phyloP scores from a whole-genome alignment of 2,888 invertebrate genomes.

The Eucriotettix oculatus region DNA sequence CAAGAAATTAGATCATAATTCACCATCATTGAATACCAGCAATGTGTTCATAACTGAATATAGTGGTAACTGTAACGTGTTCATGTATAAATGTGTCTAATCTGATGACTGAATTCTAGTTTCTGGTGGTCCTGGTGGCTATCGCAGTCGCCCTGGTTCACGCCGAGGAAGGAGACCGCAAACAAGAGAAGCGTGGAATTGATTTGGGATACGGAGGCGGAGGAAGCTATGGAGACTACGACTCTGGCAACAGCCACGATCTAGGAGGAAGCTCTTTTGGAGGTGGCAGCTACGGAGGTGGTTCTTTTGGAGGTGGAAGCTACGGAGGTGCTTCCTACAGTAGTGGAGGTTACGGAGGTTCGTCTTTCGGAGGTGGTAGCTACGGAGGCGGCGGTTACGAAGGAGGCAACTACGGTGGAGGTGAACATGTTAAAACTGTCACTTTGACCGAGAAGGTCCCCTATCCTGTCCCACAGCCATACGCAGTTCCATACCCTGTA shows the following conservation, averaged over 20 bases:
- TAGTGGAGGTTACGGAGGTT: background rate
- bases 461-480: background rate
- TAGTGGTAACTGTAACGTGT: too few species aligned
- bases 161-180: background rate
- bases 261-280: background rate
- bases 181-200: background rate
- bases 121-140: too few species aligned
- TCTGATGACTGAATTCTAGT: too few species aligned
- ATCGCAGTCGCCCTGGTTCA: too few species aligned
- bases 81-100: too few species aligned
- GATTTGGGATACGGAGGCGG: background rate
- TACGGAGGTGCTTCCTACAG: background rate
- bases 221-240: background rate
- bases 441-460: background rate
- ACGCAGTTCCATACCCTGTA: background rate
- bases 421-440: background rate
- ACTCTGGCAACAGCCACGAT: too few species aligned
- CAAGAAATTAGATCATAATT: too few species aligned
- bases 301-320: background rate
- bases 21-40: too few species aligned
- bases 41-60: too few species aligned
- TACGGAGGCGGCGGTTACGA: background rate
- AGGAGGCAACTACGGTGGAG: background rate
- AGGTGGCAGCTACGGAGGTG: constrained; percentile 2
- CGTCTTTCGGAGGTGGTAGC: background rate